Evolutionary conservation across 2,888 invertebrate species (phyloP).

Genomic region (Parapristionchus giblindavisi): DNA sequence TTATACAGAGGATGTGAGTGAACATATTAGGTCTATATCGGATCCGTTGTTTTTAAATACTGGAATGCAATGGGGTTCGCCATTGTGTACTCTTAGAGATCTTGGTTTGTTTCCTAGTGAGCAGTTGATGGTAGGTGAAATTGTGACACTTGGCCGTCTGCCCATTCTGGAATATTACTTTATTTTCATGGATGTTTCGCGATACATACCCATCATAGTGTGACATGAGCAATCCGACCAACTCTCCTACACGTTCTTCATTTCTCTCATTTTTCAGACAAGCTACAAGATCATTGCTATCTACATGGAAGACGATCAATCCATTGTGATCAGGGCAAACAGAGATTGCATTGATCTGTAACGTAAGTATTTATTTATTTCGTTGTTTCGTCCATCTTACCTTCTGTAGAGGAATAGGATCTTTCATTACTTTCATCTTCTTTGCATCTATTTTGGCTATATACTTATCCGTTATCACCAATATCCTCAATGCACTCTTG

Average conservation of each 20-base stretch:
- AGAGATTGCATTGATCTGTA: constrained; percentile 70
- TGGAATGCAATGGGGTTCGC: constrained; percentile 48
- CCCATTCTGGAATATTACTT: constrained; percentile 48
- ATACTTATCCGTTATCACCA: constrained; percentile 72
- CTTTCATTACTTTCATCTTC: constrained; percentile 72
- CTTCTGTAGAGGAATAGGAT: constrained; percentile 64
- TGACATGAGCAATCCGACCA: constrained; percentile 70
- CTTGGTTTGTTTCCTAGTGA: constrained; percentile 71
- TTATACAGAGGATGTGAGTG: constrained; percentile 6
- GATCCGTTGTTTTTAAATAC: constrained; percentile 62
- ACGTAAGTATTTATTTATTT: constrained; percentile 30
- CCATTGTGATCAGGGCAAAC: constrained; percentile 71
- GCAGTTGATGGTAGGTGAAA: constrained; percentile 69
- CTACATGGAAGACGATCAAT: constrained; percentile 71
- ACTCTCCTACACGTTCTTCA: constrained; percentile 72
- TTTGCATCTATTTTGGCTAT: constrained; percentile 73
- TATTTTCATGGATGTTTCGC: not conserved
- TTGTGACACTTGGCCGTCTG: constrained; percentile 64
- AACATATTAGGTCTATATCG: constrained; percentile 61
- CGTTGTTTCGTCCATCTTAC: constrained; percentile 41
- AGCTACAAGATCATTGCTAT: constrained; percentile 72
- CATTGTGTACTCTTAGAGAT: constrained; percentile 60
- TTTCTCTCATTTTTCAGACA: constrained; percentile 67
- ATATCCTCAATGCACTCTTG: constrained; percentile 71
- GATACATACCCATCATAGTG: constrained; percentile 68